Evolutionary conservation across 2,113 vertebrate species (phyloP).

Genomic region (Tichodroma muraria): DNA sequence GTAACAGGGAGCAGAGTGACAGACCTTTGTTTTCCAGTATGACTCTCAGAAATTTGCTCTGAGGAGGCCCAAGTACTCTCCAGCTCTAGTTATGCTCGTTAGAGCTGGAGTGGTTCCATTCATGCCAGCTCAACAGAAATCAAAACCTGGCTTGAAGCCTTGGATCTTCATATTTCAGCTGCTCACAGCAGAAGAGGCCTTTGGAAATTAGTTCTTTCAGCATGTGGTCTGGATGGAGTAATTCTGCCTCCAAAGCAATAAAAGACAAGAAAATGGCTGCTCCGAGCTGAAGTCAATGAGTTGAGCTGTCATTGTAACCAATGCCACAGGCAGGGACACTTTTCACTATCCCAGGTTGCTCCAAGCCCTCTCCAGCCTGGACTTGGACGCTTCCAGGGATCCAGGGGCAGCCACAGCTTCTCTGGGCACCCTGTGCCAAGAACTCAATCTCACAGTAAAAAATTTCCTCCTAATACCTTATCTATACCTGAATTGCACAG

Average conservation of each 20-base stretch:
- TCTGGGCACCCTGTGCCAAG: not conserved
- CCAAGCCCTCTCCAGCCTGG: not conserved
- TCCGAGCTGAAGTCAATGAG: not conserved
- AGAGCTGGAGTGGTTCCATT: not conserved
- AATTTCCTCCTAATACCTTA: not conserved
- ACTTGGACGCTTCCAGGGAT: not conserved
- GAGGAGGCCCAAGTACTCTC: not conserved
- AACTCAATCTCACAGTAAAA: not conserved
- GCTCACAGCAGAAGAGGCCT: not conserved
- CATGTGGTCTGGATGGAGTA: not conserved
- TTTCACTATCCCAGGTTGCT: not conserved
- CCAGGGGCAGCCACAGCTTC: not conserved
- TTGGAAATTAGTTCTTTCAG: not conserved
- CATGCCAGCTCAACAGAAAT: not conserved
- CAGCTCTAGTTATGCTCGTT: not conserved
- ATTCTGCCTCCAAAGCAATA: not conserved
- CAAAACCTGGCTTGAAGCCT: not conserved
- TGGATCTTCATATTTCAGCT: conserved; percentile 10
- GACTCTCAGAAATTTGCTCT: not conserved
- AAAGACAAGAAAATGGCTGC: not conserved
- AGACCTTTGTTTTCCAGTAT: not conserved
- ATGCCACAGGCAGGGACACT: not conserved
- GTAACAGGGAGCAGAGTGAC: not conserved
- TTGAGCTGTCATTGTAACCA: not conserved
- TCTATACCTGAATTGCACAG: not conserved